Base-by-base conservation (phyloP, 2,888 invertebrate species). In the Endotricha flammealis region DNA sequence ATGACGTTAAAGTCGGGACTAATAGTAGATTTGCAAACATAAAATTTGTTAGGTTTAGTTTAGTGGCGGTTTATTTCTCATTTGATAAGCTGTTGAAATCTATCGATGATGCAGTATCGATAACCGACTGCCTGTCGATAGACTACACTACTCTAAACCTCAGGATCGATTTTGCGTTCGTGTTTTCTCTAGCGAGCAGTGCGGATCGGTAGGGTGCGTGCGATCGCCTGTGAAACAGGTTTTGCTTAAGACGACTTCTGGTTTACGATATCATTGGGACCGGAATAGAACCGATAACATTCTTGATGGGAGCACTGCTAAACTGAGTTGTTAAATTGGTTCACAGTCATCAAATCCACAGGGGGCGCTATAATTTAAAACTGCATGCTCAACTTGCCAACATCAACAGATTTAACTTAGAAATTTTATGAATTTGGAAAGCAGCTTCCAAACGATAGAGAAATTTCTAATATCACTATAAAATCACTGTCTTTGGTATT, bases 201-300 rank as follows among this genome's bases (percentile, higher is more conserved):
- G 61, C 56, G 55, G 58, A 60, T 60, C 56, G 55, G 62, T 60
- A 64, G 69, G 70, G 66, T 77, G 73, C 75, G 65, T 77, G 76
- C 65, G 67, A 75, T 74, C 66, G 73, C 59, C 64, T 63, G 60
- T 64, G 57, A 56, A 83, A 83, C 85, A 50, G 78, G 85, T 85
- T 83, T 74, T 50, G 57, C 68, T 72, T 74, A 70, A 69, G 72
- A 73, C 76, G 74, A 71, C 72, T 81, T 82, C 82, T 82, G 79
- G 75, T 79, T 82, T 76, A 79, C 73, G 78, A 82, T 82, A 81
- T 78, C 74, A 73, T 66, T 58, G 55, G 58, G 76, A 81, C 83
- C 79, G 80, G 82, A 83, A 81, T 81, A 83, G 77, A 70, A 73
- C 72, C 72, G 81, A 81, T 82, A 81, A 73, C 67, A 66, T 72